These are phyloP conservation scores for Plotosus lineatus DNA, from an alignment of 2,113 vertebrate genomes.

Conservation along the genomic window DNA sequence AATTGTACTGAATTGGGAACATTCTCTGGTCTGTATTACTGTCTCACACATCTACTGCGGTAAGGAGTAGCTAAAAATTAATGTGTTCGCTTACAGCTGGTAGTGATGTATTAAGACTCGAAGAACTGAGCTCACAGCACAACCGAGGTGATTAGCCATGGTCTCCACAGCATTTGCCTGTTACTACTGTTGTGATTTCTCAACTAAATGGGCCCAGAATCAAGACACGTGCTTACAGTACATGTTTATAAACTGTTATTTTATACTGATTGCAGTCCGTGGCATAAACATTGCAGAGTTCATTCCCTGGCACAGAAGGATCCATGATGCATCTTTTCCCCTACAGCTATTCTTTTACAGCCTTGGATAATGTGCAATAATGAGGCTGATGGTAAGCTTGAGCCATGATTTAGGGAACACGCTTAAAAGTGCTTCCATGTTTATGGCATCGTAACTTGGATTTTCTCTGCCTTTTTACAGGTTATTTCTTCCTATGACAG, in stretches of 20 bases:
- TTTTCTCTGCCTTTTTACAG: slow-evolving; percentile 39
- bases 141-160: slow-evolving; percentile 39
- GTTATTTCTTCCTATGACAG: slow-evolving; percentile 24
- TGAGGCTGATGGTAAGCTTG: slow-evolving; percentile 39
- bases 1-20: slow-evolving; percentile 60
- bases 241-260: slow-evolving; percentile 53
- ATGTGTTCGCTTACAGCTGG: slow-evolving; percentile 62
- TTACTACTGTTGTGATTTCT: slow-evolving; percentile 42
- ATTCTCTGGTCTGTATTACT: slow-evolving; percentile 68
- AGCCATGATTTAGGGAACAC: slow-evolving; percentile 31
- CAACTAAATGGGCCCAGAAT: slow-evolving; percentile 40
- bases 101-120: slow-evolving; percentile 62
- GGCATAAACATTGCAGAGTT: slow-evolving; percentile 31
- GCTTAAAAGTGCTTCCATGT: slow-evolving; percentile 38
- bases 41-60: slow-evolving; percentile 56
- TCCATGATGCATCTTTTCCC: slow-evolving; percentile 32
- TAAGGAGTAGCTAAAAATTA: slow-evolving; percentile 65
- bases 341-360: slow-evolving; percentile 28
- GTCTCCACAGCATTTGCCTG: slow-evolving; percentile 34
- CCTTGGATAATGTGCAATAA: slow-evolving; percentile 41
- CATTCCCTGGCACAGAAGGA: slow-evolving; percentile 29
- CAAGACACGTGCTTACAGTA: slow-evolving; percentile 39
- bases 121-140: slow-evolving; percentile 63
- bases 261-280: slow-evolving; percentile 44
- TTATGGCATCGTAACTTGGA: slow-evolving; percentile 50